Evolutionary conservation across 1,140 invertebrate species (phyloP).

Genomic region (Goniozus legneri): DNA sequence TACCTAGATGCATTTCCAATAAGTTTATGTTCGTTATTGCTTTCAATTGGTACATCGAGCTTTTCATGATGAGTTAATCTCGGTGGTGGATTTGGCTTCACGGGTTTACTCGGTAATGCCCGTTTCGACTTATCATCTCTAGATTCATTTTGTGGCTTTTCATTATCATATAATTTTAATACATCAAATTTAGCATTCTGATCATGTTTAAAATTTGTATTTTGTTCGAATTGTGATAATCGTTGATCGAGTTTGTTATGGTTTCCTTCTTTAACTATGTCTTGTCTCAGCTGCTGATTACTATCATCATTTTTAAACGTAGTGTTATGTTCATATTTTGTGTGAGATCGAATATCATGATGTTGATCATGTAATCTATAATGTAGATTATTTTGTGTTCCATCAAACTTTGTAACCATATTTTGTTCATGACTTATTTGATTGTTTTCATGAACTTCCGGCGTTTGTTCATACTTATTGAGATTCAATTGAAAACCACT

Average conservation of each 20-base stretch:
- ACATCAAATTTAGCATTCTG: slow-evolving; percentile 38
- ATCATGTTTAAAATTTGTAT: slow-evolving; percentile 32
- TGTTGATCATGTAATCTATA: slow-evolving; percentile 31
- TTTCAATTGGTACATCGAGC: slow-evolving; percentile 23
- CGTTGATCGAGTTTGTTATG: slow-evolving; percentile 21
- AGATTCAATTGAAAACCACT: slow-evolving; percentile 17
- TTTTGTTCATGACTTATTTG: slow-evolving; percentile 26
- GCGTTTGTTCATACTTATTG: slow-evolving; percentile 21
- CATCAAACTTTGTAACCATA: slow-evolving; percentile 28
- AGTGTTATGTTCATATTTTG: slow-evolving; percentile 32
- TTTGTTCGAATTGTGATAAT: slow-evolving; percentile 29
- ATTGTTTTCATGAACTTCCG: slow-evolving; percentile 14
- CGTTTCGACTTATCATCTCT: slow-evolving; percentile 49
- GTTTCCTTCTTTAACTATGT: slow-evolving; percentile 14
- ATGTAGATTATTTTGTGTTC: slow-evolving; percentile 24
- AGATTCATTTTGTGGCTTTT: slow-evolving; percentile 29
- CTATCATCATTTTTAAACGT: slow-evolving; percentile 29
- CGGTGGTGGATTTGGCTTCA: slow-evolving; percentile 49
- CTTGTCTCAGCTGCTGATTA: slow-evolving; percentile 20
- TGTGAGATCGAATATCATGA: slow-evolving; percentile 13
- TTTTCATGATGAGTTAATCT: slow-evolving; percentile 50
- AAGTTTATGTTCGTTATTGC: too few relatives aligned
- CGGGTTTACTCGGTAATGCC: slow-evolving; percentile 49
- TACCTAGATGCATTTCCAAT: slow-evolving; percentile 19
- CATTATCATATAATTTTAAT: slow-evolving; percentile 32